Conservation (phyloP, 2,113 vertebrate genomes). For the Galbula dea region DNA sequence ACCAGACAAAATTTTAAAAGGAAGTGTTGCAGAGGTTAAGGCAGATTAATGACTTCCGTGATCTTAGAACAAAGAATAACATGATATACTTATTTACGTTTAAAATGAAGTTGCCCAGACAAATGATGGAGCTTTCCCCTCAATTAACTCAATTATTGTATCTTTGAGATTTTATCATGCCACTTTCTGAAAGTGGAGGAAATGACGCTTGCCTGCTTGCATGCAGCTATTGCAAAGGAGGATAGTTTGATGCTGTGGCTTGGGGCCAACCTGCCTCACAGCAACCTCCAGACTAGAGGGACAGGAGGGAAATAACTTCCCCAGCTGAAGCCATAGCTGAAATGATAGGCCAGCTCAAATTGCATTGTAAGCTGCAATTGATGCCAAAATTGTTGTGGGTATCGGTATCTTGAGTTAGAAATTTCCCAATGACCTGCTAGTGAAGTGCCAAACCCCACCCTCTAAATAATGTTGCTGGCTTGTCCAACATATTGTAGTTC, state of each 20-base stretch:
- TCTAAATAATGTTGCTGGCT: neutral
- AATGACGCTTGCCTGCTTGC: neutral
- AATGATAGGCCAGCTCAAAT: neutral
- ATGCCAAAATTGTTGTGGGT: neutral
- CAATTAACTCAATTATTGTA: slow-evolving; percentile 51
- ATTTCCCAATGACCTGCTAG: neutral
- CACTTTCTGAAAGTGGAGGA: neutral
- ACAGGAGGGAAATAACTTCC: neutral
- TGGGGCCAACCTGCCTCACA: neutral
- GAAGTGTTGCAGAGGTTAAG: slow-evolving; percentile 50
- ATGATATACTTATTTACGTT: slow-evolving; percentile 31
- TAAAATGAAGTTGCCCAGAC: slow-evolving; percentile 20
- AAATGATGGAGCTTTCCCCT: slow-evolving; percentile 28
- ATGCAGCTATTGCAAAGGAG: neutral
- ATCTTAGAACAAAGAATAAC: slow-evolving; percentile 49
- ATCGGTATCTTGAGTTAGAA: neutral
- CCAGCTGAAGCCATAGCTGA: neutral
- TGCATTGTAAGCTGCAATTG: neutral
- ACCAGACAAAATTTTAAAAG: slow-evolving; percentile 39
- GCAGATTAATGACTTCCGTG: slow-evolving; percentile 51
- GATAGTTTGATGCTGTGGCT: accelerated
- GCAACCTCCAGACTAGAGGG: neutral
- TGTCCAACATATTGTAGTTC: neutral
- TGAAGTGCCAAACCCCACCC: neutral
- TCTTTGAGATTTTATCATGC: slow-evolving; percentile 13